These are phyloP conservation scores for Melanerpes aurifrons DNA, from an alignment of 2,113 vertebrate genomes.

Conservation along the genomic window DNA sequence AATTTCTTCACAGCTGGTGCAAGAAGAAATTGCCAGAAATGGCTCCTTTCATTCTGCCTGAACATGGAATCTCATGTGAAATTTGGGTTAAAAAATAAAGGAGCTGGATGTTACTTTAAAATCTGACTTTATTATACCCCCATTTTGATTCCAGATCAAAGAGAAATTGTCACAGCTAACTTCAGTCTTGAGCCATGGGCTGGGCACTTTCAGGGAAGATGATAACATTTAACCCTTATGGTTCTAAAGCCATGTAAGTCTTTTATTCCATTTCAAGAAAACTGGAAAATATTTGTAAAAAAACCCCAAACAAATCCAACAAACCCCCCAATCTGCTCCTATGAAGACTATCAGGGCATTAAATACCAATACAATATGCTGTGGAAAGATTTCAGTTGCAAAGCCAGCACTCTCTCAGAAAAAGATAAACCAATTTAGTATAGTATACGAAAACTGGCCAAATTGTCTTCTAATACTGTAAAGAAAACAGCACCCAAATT, in stretches of 20 bases:
- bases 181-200: neutral
- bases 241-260: neutral
- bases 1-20: neutral
- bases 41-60: neutral
- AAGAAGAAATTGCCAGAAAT: neutral
- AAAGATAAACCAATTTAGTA: neutral
- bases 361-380: neutral
- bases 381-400: neutral
- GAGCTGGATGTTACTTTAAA: neutral
- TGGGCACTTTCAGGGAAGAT: neutral
- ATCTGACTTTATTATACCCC: neutral
- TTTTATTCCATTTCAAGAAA: neutral
- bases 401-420: neutral
- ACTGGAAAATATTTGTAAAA: neutral
- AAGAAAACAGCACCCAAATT: neutral
- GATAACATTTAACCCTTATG: neutral
- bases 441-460: neutral
- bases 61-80: neutral
- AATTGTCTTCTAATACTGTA: neutral
- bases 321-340: neutral
- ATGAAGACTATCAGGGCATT: neutral
- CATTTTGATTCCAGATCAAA: neutral
- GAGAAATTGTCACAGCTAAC: neutral
- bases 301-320: neutral
- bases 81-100: neutral